These are phyloP conservation scores for Pristionchus fissidentatus DNA, from an alignment of 2,888 invertebrate species.

Conservation along the genomic window DNA sequence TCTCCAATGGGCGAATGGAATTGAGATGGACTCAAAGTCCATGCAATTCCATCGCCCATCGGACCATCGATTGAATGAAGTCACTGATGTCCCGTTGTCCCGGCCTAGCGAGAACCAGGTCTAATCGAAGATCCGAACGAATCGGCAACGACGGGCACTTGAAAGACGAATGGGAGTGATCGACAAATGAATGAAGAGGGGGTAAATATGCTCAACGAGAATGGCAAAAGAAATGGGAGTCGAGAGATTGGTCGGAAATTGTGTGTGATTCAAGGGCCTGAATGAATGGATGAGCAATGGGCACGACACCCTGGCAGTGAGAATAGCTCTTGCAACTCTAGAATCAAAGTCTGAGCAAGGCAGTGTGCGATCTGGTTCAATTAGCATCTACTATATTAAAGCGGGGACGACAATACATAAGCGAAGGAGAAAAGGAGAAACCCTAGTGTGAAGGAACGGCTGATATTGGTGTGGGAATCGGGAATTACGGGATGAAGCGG, in stretches of 20 bases:
- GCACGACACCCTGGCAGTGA: background rate
- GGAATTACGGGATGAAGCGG: background rate
- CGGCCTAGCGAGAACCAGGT: conserved; percentile 10
- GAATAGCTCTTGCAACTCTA: background rate
- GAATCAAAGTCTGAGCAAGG: background rate
- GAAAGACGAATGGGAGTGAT: conserved; percentile 43
- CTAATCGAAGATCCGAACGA: conserved; percentile 1
- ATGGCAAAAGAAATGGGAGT: background rate
- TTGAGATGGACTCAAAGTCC: background rate
- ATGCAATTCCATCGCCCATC: background rate
- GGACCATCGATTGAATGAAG: conserved; percentile 32
- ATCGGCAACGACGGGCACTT: conserved; percentile 28
- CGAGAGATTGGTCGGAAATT: conserved; percentile 41
- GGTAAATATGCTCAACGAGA: background rate
- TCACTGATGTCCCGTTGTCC: background rate
- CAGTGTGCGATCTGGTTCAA: background rate
- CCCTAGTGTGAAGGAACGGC: background rate
- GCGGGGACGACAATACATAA: conserved; percentile 26
- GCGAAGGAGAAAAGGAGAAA: background rate
- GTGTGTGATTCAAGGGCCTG: conserved; percentile 6
- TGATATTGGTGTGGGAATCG: conserved; percentile 18
- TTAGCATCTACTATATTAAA: conserved; percentile 19
- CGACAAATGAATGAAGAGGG: background rate
- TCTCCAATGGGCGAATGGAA: background rate
- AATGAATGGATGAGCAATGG: background rate